phyloP scores from a whole-genome alignment of 2,113 vertebrate genomes.

The Solea senegalensis region DNA sequence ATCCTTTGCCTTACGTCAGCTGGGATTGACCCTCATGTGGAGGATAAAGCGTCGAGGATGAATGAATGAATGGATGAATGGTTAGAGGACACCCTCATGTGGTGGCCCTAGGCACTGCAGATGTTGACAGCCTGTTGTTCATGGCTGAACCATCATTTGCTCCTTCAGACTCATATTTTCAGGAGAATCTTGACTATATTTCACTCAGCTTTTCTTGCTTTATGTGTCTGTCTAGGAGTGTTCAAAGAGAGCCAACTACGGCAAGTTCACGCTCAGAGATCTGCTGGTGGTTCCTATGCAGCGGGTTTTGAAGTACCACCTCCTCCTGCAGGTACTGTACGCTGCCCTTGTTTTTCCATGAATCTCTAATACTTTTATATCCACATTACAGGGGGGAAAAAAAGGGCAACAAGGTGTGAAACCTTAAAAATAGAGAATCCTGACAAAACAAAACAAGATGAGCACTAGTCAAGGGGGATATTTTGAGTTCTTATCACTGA shows the following conservation, averaged over 20 bases:
- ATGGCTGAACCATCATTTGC: neutral
- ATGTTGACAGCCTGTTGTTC: neutral
- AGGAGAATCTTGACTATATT: neutral
- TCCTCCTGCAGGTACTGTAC: conserved; percentile 90
- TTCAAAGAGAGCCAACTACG: conserved; percentile 97
- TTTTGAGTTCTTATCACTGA: neutral
- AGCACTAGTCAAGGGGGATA: neutral
- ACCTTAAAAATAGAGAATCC: no score
- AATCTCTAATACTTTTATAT: neutral
- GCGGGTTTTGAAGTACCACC: conserved; percentile 94
- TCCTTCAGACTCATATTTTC: neutral
- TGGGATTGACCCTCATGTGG: no score
- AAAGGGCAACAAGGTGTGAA: neutral
- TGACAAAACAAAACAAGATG: neutral
- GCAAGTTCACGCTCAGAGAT: conserved; percentile 95
- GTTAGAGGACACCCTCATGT: conserved; percentile 62
- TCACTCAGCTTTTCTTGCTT: neutral
- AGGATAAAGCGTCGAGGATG: no score
- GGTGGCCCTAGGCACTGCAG: conserved; percentile 44
- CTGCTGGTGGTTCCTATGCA: conserved; percentile 98
- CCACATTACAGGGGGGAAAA: neutral
- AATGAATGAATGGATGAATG: neutral
- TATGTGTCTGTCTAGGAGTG: conserved; percentile 84
- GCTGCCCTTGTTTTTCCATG: neutral
- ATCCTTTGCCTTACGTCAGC: no score